These are phyloP conservation scores for Synchiropus splendidus DNA, from an alignment of 2,113 vertebrate species.

Conservation along the genomic window DNA sequence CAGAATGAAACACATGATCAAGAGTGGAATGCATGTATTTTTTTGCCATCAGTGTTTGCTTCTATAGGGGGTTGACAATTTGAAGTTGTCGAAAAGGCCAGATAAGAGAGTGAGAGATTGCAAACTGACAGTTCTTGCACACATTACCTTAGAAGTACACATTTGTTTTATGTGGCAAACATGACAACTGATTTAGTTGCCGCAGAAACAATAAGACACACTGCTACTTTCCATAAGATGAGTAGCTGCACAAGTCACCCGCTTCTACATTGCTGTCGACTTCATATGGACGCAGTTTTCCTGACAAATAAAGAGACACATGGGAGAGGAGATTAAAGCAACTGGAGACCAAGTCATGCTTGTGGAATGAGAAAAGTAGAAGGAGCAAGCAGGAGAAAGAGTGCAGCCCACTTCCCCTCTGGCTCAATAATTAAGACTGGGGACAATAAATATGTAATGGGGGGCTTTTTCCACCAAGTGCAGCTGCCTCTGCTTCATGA, in stretches of 20 bases:
- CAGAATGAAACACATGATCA: no score
- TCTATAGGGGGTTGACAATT: neutral
- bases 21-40: no score
- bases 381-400: constrained; percentile 20
- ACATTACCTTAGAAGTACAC: no score
- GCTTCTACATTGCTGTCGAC: constrained; percentile 20
- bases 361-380: constrained; percentile 18
- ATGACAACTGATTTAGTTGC: no score
- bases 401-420: constrained; percentile 37
- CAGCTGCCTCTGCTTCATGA: constrained; percentile 32
- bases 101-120: no score
- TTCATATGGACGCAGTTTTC: constrained; percentile 17
- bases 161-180: no score
- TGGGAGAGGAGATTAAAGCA: constrained; percentile 6
- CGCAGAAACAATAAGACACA: no score
- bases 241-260: constrained; percentile 6
- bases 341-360: constrained; percentile 11
- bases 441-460: constrained; percentile 65
- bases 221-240: constrained; percentile 19
- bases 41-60: no score
- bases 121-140: no score
- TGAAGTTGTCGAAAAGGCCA: constrained; percentile 7
- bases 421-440: constrained; percentile 59
- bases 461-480: constrained; percentile 52
- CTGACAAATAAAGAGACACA: constrained; percentile 8